phyloP scores from a whole-genome alignment of 2,888 invertebrate genomes.

The Perdita meconis region DNA sequence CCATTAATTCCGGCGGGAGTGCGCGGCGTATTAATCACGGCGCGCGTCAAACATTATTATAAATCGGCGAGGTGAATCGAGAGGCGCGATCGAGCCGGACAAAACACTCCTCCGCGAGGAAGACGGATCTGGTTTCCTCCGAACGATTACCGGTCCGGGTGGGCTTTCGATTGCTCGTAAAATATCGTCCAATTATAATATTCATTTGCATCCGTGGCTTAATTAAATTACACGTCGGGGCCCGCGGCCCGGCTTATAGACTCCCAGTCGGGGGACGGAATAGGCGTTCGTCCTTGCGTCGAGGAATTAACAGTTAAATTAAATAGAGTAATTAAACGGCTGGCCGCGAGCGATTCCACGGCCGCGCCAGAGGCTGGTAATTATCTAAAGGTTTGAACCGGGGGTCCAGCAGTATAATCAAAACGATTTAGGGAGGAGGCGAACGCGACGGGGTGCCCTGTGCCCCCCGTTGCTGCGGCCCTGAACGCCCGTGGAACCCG shows the following conservation, averaged over 20 bases:
- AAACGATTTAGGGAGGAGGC: constrained; percentile 76
- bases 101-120: neutral
- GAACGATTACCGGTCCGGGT: constrained; percentile 46
- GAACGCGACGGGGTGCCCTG: constrained; percentile 72
- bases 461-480: constrained; percentile 71
- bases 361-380: constrained; percentile 63
- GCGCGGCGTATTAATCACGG: constrained; percentile 37
- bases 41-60: constrained; percentile 36
- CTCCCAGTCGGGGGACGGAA: neutral
- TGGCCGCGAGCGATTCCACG: constrained; percentile 38
- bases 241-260: neutral
- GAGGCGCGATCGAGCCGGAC: neutral
- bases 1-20: constrained; percentile 35
- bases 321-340: constrained; percentile 63
- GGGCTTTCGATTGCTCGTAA: constrained; percentile 37
- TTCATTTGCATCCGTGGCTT: constrained; percentile 43
- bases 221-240: constrained; percentile 40
- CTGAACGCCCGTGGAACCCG: constrained; percentile 50
- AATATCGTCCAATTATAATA: constrained; percentile 52
- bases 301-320: constrained; percentile 52
- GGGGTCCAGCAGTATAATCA: constrained; percentile 70
- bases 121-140: constrained; percentile 26
- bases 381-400: constrained; percentile 75
- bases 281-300: constrained; percentile 8
- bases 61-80: constrained; percentile 10